phyloP scores from a whole-genome alignment of 2,888 invertebrate genomes.

The Siphlonurus alternatus region DNA sequence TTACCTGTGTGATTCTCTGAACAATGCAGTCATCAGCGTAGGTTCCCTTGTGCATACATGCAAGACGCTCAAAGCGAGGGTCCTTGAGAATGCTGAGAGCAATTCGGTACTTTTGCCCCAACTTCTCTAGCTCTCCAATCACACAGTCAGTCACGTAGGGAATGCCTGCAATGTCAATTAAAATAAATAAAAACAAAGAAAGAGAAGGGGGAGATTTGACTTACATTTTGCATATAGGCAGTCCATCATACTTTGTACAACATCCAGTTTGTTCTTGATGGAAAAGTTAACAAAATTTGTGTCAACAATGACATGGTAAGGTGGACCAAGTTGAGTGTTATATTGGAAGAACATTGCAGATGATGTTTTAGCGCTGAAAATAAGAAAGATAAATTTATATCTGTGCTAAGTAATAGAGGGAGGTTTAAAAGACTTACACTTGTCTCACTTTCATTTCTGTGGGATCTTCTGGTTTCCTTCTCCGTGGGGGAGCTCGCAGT shows the following conservation, averaged over 20 bases:
- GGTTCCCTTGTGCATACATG: conserved; percentile 92
- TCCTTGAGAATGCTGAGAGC: conserved; percentile 91
- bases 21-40: conserved; percentile 99
- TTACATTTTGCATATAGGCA: conserved; percentile 88
- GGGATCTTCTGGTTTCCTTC: conserved; percentile 52
- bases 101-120: conserved; percentile 87
- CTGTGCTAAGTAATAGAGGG: too few relatives aligned
- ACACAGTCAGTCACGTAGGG: conserved; percentile 99
- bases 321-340: conserved; percentile 95
- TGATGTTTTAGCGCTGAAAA: conserved; percentile 51
- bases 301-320: conserved; percentile 89
- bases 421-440: conserved; percentile 42
- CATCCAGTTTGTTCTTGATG: conserved; percentile 92
- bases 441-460: conserved; percentile 59
- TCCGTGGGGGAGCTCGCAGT: conserved; percentile 44
- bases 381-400: conserved; percentile 6
- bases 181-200: not conserved
- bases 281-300: conserved; percentile 99
- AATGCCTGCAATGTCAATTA: conserved; percentile 42
- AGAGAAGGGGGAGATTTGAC: too few relatives aligned
- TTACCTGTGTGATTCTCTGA: conserved; percentile 72
- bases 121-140: conserved; percentile 89
- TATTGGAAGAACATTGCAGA: conserved; percentile 96
- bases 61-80: conserved; percentile 77
- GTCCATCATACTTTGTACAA: conserved; percentile 97